Percentiles rank a stretch among this genome's conserved stretches.
phyloP scores from a whole-genome alignment of 1,140 invertebrate species.

The Bombus terrestris region DNA sequence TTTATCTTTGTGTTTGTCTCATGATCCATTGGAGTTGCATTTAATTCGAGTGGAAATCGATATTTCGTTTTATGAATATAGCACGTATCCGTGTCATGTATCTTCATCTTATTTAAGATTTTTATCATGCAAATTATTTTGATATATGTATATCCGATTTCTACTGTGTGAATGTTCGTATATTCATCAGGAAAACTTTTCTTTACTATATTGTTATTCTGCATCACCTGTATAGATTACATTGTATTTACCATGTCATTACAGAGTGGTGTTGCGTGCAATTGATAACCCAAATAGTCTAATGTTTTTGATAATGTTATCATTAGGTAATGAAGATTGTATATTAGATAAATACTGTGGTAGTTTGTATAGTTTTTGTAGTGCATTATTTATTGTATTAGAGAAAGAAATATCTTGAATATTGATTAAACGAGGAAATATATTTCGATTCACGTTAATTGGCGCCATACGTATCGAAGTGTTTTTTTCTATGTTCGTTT shows the following conservation, averaged over 20 bases:
- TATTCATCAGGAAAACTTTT: background rate
- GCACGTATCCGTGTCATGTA: background rate
- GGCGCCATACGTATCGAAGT: background rate
- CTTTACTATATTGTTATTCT: background rate
- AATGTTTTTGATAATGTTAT: conserved; percentile 63
- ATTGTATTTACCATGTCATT: background rate
- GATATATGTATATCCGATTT: background rate
- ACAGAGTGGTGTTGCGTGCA: conserved; percentile 60
- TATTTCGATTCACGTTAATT: background rate
- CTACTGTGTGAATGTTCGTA: background rate
- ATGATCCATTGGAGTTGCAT: background rate
- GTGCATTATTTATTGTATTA: conserved; percentile 47
- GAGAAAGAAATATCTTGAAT: background rate
- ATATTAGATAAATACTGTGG: conserved; percentile 53
- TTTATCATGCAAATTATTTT: background rate
- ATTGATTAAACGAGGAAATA: background rate
- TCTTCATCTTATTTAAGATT: background rate
- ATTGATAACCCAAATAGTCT: conserved; percentile 65
- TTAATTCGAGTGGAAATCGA: background rate
- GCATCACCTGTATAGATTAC: background rate
- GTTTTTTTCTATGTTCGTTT: background rate
- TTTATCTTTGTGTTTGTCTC: background rate
- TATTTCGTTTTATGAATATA: background rate
- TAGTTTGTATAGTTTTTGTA: conserved; percentile 58
- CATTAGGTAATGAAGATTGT: conserved; percentile 43